Evolutionary conservation across 1,140 invertebrate species (phyloP), one percentile per base, ranked within the genome.

Genomic region (Ceratina australensis): DNA sequence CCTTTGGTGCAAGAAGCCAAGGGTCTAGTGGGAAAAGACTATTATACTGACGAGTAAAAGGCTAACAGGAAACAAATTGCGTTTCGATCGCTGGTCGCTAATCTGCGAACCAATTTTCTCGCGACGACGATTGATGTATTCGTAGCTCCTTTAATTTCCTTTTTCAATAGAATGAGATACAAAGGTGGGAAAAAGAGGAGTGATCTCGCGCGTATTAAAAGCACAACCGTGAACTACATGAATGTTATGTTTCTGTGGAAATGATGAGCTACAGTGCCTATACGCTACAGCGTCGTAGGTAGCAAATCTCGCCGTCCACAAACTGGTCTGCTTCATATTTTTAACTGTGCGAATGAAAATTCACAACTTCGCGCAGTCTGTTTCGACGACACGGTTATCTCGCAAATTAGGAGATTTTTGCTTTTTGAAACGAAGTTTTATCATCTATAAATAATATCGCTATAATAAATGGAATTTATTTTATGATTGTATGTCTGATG

Each of bases 191-290:
- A 1, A 20, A 15, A 26, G 15, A 26, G 24, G 12, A 1, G 1
- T 7, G 26, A 69, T 52, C 54, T 77, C 54, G 13, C 74, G 28
- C 18, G 20, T 71, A 63, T 77, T 71, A 71, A 77, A 60, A 47
- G 7, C 54, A 5, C 16, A 26, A 24, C 15, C 1, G n/a, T 13
- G 5, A 22, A 20, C 12, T 20, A 24, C 4, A 26, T 18, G 57
- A 54, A 63, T 69, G 47, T 77, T 77, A 71, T 56, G 22, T 61
- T 61, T 20, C 28, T 18, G 47, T 47, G n/a, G 24, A 71, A 77
- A 77, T 71, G 61, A 71, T 28, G 67, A 52, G 18, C 22, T 7
- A 52, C 26, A 15, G 7, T n/a, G 56, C n/a, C n/a, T n/a, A n/a
- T n/a, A n/a, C n/a, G n/a, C n/a, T n/a, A n/a, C n/a, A n/a, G n/a